Conservation (phyloP, 2,888 invertebrate species). For the Patella ulyssiponensis region DNA sequence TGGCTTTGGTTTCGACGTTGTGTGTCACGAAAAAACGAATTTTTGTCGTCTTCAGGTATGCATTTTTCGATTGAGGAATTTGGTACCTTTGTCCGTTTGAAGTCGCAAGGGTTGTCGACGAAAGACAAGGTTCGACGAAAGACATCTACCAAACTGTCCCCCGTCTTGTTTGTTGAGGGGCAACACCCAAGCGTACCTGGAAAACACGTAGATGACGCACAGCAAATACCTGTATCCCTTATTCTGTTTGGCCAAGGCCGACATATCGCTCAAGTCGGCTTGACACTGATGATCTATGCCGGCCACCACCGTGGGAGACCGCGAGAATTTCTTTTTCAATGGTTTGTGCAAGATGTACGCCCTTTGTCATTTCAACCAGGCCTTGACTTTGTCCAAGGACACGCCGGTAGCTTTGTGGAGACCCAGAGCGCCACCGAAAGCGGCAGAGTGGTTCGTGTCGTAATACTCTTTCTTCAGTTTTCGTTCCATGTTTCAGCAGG, state of each 20-base stretch:
- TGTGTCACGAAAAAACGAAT: slow-evolving; percentile 50
- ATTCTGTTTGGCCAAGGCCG: slow-evolving; percentile 44
- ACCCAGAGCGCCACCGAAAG: no score
- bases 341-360: no score
- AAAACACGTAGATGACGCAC: slow-evolving; percentile 50
- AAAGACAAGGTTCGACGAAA: slow-evolving; percentile 35
- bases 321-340: no score
- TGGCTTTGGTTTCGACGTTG: slow-evolving; percentile 45
- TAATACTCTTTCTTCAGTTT: no score
- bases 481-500: no score
- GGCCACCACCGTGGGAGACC: no score
- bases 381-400: no score
- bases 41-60: slow-evolving; percentile 32
- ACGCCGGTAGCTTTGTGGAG: no score
- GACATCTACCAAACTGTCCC: slow-evolving; percentile 31
- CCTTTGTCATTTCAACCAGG: no score
- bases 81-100: slow-evolving; percentile 45
- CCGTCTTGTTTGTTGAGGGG: slow-evolving; percentile 51
- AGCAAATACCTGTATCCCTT: slow-evolving; percentile 46
- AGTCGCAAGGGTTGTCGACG: slow-evolving; percentile 36
- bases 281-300: no score
- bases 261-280: no score
- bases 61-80: slow-evolving; percentile 44
- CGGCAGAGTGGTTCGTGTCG: no score
- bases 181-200: slow-evolving; percentile 46